Base-by-base conservation (phyloP, 2,113 vertebrate genomes). In the Leptobrachium leishanense region DNA sequence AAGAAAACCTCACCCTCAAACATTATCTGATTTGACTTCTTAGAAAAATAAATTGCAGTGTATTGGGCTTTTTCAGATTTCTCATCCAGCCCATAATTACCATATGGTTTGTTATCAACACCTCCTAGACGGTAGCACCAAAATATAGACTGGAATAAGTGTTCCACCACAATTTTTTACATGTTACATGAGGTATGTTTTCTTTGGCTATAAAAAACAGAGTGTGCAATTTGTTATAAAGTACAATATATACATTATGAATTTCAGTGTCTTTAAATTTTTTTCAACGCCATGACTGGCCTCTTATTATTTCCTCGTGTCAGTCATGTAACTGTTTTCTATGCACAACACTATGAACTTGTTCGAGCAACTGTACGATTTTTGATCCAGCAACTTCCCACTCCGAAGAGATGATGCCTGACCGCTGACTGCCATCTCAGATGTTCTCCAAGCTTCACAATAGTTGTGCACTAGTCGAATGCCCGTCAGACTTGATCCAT, bases 331-430 rank as follows among this genome's bases (percentile, higher is more conserved):
- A 75, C 95, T 97, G 91, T 98, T 98, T 91, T 99, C 97, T 2
- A 99, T 94, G 82, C 98, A 99, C 3, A 99, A 93, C 64, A 99
- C 91, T 46, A 98, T 94, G 71, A 95, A 94, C 80, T 90, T 88
- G 81, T 94, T 95, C 71, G 93, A 94, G 43, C 98, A 99, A 92
- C 95, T 96, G 0, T 95, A 93, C 0, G 91, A 88, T 81, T 95
- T 91, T 85, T 99, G 98, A 82, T 93, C 95, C 82, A 99, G 93
- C 68, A 99, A 91, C 74, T 89, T 93, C 41, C 96, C 96, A 0
- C 87, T 91, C 81, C 86, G 89, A 86, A 99, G 92, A 0, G 89
- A 91, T 0, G 97, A 98, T 0, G 97, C 96, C 84, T 96, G 90
- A 70, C 98, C 98, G 2, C 79, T 88, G 77, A 95, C 92, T 0